Evolutionary conservation across 2,888 invertebrate genomes (phyloP).

Genomic region (Drosophila mayaguana): DNA sequence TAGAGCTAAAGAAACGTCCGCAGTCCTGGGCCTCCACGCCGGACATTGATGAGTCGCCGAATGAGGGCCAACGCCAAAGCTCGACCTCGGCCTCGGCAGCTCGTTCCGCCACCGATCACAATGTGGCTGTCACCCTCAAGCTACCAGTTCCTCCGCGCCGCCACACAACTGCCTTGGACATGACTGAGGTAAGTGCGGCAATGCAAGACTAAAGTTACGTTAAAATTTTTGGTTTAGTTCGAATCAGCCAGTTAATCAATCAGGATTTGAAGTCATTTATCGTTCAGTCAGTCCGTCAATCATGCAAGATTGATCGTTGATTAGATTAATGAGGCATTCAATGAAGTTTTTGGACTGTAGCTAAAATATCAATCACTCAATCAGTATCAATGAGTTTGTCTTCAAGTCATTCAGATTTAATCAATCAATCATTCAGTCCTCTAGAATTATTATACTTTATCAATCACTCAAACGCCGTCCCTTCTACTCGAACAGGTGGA

Average conservation of each 20-base stretch:
- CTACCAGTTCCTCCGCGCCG: constrained; percentile 89
- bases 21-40: constrained; percentile 94
- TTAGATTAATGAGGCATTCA: no score
- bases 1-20: constrained; percentile 85
- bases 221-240: no score
- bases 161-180: constrained; percentile 87
- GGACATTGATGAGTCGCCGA: constrained; percentile 88
- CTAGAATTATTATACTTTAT: no score
- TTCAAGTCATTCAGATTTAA: no score
- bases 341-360: no score
- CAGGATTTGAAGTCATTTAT: no score
- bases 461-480: background rate
- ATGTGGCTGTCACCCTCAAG: constrained; percentile 88
- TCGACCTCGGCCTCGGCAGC: constrained; percentile 13
- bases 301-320: background rate
- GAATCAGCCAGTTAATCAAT: no score
- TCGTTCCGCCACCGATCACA: constrained; percentile 86
- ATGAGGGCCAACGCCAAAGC: constrained; percentile 15
- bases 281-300: no score
- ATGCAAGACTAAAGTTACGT: background rate
- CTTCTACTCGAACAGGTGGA: constrained; percentile 80
- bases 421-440: background rate
- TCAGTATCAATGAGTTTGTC: no score
- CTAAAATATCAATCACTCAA: no score
- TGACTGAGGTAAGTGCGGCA: constrained; percentile 74